Evolutionary conservation across 1,140 invertebrate genomes (phyloP).

Genomic region (Bombus fervidus): DNA sequence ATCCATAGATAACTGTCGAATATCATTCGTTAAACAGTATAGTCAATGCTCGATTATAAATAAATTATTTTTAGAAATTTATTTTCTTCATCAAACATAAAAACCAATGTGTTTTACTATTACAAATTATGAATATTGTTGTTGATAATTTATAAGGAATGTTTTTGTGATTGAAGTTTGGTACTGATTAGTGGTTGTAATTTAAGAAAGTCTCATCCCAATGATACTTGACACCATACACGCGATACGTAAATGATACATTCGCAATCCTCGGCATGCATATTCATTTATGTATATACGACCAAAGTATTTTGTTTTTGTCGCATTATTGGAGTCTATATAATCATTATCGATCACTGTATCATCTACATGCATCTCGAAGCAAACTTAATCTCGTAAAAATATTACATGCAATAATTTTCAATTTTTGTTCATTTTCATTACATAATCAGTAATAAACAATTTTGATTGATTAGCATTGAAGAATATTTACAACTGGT

Average conservation of each 20-base stretch:
- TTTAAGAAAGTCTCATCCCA: constrained; percentile 30
- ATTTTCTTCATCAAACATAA: background rate
- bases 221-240: constrained; percentile 15
- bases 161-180: background rate
- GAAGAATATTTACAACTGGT: background rate
- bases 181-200: background rate
- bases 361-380: background rate
- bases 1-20: background rate
- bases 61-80: background rate
- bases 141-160: background rate
- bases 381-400: background rate
- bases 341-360: background rate
- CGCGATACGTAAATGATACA: constrained; percentile 29
- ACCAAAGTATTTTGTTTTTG: background rate
- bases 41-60: background rate
- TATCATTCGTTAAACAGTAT: background rate
- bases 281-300: constrained; percentile 18
- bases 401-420: background rate
- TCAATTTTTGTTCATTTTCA: background rate
- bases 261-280: background rate
- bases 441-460: background rate
- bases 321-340: background rate
- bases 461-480: background rate
- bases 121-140: background rate
- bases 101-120: too few relatives aligned